Evolutionary conservation across 2,888 invertebrate species (phyloP), one percentile per base, ranked within the genome.

Genomic region (Andrena camellia): DNA sequence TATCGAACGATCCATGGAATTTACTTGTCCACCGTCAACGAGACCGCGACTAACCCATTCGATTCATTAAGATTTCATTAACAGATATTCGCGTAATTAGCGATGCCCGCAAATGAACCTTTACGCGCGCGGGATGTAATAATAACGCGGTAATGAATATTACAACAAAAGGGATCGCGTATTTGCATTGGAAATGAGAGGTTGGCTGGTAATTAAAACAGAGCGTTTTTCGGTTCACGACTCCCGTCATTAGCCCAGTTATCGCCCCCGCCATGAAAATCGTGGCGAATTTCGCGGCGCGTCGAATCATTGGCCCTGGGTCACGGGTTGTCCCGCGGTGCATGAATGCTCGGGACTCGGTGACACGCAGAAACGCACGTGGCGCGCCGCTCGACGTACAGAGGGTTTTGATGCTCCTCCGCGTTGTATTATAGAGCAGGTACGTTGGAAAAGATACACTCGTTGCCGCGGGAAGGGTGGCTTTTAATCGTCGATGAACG

Each of bases 231-330:
- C 31, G 31, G 42, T 13, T 64, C 72, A 57, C n/a, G 35, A 35
- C 35, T 69, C 69, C 33, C 33, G 73, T 48, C 23, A 54, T 78
- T 60, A 67, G 26, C 33, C 3, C 10, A 8, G 20, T 35, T 35
- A 23, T 17, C 23, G 20, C 48, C 29, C 3, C 10, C 8, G 4
- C 6, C 20, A 13, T 13, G 8, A 42, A 59, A 74, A 67, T 48
- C n/a, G 10, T 0, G 0, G 10, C 48, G 31, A 74, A 33, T 33
- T 31, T 59, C 64, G 42, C 8, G 35, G 57, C 72, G n/a, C 23
- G 82, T 71, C 78, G 78, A 87, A 85, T 80, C 68, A n/a, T 57
- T 50, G 74, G 66, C 63, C 62, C 62, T 63, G n/a, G 78, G 68
- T 74, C 78, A 67, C 75, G 66, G 68, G 62, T 74, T 66, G 70